A percentile compares a stretch with the other conserved stretches of the same genome.
phyloP scores from a whole-genome alignment of 2,797 vertebrate genomes.

The Ceyx erithaca region DNA sequence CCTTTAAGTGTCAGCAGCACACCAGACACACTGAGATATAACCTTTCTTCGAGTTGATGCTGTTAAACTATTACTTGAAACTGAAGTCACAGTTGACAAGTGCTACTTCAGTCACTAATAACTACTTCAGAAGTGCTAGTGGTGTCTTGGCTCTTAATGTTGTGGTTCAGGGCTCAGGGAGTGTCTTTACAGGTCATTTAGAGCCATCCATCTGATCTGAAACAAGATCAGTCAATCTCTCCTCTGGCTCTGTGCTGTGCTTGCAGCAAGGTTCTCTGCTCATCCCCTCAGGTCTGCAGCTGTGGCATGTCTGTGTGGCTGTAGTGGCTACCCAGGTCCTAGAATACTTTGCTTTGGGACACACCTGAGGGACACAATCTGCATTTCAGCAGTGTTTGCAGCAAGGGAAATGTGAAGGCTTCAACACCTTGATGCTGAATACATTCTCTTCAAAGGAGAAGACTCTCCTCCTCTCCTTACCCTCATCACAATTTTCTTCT shows the following conservation, averaged over 20 bases:
- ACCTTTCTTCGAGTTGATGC: slow-evolving; percentile 77
- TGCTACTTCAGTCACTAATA: slow-evolving; percentile 80
- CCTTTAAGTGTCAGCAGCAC: slow-evolving; percentile 75
- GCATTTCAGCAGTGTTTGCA: slow-evolving; percentile 5
- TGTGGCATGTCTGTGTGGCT: not conserved
- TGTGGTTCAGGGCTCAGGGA: slow-evolving; percentile 72
- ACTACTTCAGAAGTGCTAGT: slow-evolving; percentile 75
- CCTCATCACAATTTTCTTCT: not conserved
- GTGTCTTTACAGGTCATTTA: slow-evolving; percentile 81
- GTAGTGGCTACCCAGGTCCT: not conserved
- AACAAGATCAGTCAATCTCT: slow-evolving; percentile 76
- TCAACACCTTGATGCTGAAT: not conserved
- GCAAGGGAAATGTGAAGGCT: not conserved
- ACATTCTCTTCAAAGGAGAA: not conserved
- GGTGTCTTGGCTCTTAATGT: slow-evolving; percentile 71
- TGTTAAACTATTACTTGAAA: slow-evolving; percentile 80
- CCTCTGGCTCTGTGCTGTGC: slow-evolving; percentile 28
- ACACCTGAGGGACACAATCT: not conserved
- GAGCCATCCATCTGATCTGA: slow-evolving; percentile 78
- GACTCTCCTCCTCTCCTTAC: not conserved
- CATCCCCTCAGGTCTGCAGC: slow-evolving; percentile 6
- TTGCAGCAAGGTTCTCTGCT: slow-evolving; percentile 17
- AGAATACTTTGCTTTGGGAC: not conserved
- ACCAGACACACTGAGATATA: slow-evolving; percentile 65
- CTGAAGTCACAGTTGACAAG: slow-evolving; percentile 77